Evolutionary conservation across 1,140 invertebrate species (phyloP), one percentile per base, ranked within the genome.

Genomic region (Drosophila hydei): DNA sequence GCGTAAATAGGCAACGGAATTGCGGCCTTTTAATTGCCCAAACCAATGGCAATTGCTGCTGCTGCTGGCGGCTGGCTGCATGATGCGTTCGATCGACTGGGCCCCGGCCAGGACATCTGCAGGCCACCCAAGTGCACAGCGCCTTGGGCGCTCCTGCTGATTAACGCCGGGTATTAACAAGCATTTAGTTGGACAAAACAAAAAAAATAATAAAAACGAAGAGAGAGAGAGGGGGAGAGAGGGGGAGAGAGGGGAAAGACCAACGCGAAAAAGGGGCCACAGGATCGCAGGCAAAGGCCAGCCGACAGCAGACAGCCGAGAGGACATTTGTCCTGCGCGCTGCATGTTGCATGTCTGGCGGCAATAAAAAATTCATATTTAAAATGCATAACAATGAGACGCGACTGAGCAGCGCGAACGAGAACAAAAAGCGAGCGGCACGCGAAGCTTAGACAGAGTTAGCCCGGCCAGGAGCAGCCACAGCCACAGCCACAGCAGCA

Each of bases 301-400:
- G 38, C 9, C 23, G 14, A 30, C 8, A 56, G 45, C 19, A 1
- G 36, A 38, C 3, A 38, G 36, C 36, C 12, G 36, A 43, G 23
- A 55, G 30, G 23, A 3, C 6, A 43, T 56, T 45, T 64, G 40
- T 42, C 33, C 40, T 42, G 48, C 19, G 30, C 45, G 50, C 36
- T 19, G 43, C 47, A 48, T 14, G 18, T 81, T 72, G 79, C 81
- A 77, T 85, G 81, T 77, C 77, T 80, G 75, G 59, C 43, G 81
- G 67, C 42, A 62, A 78, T 87, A 80, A 87, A 87, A 72, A 87
- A 72, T 87, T 65, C 67, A 75, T 81, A 87, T 87, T 81, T 87
- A 87, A 87, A 87, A 81, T 87, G 83, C 81, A 87, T 87, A 87
- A 87, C 83, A 88, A 88, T 87, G 81, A 77, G 83, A 61, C 48